A percentile compares a stretch with the other conserved stretches of the same genome.
Conservation (phyloP, 1,140 invertebrate genomes). For the Heliconius eleuchia region DNA sequence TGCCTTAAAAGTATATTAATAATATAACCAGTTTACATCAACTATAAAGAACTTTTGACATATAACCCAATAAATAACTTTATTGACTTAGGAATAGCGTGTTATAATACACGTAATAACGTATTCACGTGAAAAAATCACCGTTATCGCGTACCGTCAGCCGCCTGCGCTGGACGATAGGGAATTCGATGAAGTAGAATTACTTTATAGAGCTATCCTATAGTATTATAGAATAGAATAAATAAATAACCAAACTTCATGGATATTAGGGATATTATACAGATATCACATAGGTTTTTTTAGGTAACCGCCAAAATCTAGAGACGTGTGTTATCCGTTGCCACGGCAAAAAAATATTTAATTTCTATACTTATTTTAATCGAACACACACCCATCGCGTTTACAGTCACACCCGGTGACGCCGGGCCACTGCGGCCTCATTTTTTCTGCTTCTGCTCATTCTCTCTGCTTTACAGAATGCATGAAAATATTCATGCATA, state of each 20-base stretch:
- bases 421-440: too few species aligned
- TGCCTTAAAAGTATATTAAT: too few species aligned
- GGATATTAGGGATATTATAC: neutral
- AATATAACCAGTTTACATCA: too few species aligned
- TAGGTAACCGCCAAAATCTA: neutral
- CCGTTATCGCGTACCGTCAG: neutral
- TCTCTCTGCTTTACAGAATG: too few species aligned
- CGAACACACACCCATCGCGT: too few species aligned
- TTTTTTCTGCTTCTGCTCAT: too few species aligned
- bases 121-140: neutral
- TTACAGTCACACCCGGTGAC: too few species aligned
- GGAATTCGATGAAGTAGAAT: neutral
- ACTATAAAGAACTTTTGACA: too few species aligned
- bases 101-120: too few species aligned
- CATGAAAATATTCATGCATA: too few species aligned
- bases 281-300: neutral
- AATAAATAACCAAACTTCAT: neutral
- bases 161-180: constrained; percentile 25
- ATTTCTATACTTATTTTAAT: neutral
- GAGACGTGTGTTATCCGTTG: neutral
- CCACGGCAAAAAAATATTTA: too few species aligned
- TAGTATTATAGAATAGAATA: neutral
- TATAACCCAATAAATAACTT: neutral
- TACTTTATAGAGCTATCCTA: neutral
- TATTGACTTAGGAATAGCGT: neutral